Evolutionary conservation across 2,113 vertebrate genomes (phyloP), one percentile per base, ranked within the genome.

Genomic region (Cyanistes caeruleus): DNA sequence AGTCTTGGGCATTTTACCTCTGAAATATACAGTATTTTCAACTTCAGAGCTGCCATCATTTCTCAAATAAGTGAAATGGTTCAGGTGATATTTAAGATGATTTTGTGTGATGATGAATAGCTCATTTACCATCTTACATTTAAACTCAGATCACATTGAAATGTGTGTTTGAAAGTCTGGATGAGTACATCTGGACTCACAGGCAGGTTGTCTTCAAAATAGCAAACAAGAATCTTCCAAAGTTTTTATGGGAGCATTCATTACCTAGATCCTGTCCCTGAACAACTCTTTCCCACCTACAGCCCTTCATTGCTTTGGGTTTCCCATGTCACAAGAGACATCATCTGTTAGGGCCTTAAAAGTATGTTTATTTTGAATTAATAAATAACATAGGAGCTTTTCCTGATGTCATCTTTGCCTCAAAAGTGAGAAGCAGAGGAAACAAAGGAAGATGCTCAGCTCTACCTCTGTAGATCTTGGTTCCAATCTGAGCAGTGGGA

Each of bases 61-160:
- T 83, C 41, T 95, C 31, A 87, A 58, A 13, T 68, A 56, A 87
- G 46, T 82, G 62, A 78, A 91, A 76, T 84, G 53, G 65, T 62
- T 89, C 56, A 81, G 60, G 75, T 80, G 87, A 73, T 93, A 94
- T 72, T 87, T 87, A 82, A 46, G 74, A 72, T 76, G 77, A 94
- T 75, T 84, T 78, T 79, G 23, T 83, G 19, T 68, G 63, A n/a
- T 72, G 68, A 80, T 69, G 49, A 90, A 68, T 62, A 59, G 41
- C 60, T 88, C 31, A 59, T 70, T 86, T 89, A 22, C 69, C 72
- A 30, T 55, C 43, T 62, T 70, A 22, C 37, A 39, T 81, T 78
- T 51, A 49, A 84, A 87, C 58, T 68, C 13, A 0, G 20, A 78
- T 28, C 43, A 27, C n/a, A 52, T 0, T 62, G 53, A 83, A 76